Evolutionary conservation across 2,888 invertebrate species (phyloP).

Genomic region (Pristionchus japonicus): DNA sequence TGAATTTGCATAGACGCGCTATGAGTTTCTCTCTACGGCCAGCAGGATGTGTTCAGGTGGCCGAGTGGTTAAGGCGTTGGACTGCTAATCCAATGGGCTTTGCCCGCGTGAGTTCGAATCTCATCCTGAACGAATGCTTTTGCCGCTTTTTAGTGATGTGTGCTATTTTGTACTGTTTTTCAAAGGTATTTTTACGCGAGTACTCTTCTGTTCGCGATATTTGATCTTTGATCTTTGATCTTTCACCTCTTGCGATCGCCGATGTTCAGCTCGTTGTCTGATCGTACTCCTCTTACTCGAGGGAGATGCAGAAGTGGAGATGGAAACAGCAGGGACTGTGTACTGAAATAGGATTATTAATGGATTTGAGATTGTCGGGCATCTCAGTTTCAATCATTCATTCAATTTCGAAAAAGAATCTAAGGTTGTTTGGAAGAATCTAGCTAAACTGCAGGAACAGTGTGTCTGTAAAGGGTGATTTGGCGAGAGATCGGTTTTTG

Average conservation of each 20-base stretch:
- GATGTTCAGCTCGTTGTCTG: neutral
- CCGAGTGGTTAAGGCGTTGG: conserved; percentile 69
- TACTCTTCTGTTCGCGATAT: too few species aligned
- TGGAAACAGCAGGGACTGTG: conserved; percentile 11
- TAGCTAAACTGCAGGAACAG: too few species aligned
- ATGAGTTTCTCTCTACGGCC: neutral
- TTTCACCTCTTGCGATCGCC: neutral
- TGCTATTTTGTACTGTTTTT: too few species aligned
- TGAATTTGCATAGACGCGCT: neutral
- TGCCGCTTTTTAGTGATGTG: neutral
- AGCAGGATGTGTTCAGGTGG: conserved; percentile 48
- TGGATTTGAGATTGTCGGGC: too few species aligned
- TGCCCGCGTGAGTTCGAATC: conserved; percentile 75
- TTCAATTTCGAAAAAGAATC: too few species aligned
- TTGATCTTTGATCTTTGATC: neutral
- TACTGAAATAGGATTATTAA: too few species aligned
- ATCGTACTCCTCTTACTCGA: neutral
- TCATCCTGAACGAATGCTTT: conserved; percentile 66
- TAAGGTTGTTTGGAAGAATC: too few species aligned
- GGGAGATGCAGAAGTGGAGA: neutral
- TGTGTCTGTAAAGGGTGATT: too few species aligned
- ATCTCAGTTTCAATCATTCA: too few species aligned
- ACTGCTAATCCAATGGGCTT: conserved; percentile 70
- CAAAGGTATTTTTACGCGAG: too few species aligned
- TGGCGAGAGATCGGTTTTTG: too few species aligned